Evolutionary conservation across 2,113 vertebrate species (phyloP), one percentile per base, ranked within the genome.

Genomic region (Ondatra zibethicus): DNA sequence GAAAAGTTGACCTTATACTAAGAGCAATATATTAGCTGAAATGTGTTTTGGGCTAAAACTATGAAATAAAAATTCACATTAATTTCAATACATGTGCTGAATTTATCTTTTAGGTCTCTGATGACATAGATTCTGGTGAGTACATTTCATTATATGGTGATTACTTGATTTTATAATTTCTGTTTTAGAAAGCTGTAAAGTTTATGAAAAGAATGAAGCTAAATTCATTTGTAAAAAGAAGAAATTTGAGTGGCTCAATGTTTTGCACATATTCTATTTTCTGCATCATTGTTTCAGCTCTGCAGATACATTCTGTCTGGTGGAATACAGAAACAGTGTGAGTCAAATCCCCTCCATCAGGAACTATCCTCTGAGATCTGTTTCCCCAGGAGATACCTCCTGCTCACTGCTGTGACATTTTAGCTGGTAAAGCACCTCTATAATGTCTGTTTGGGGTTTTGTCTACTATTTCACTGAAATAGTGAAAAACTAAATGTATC

Each of bases 321-420:
- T 65, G 86, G 23, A 93, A 19, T 68, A 77, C 73, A 39, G 52
- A 29, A 87, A 55, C 68, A 86, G 50, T 8, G 3, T 42, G 81
- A 91, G 61, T 91, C 92, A 88, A 82, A 58, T 45, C 80, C 68
- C 86, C 66, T 91, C 77, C 36, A 68, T 84, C 65, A 90, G 92
- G 80, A 86, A 36, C 91, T 87, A 36, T 95, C 91, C 85, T 88
- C 88, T 91, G 91, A 95, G 92, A 75, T 78, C 19, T 65, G n/a
- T 73, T 86, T 90, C 45, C 89, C 82, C 47, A 39, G 33, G 88
- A 97, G 94, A 95, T 68, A 58, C 31, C 50, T 85, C 33, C 55
- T 91, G 73, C 68, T n/a, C 39, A 61, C 4, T 7, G 42, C n/a
- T 65, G 21, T 95, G 91, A 78, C 36, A 93, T 91, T 95, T 94